Evolutionary conservation across 2,113 vertebrate species (phyloP).

Genomic region (Steatornis caripensis): DNA sequence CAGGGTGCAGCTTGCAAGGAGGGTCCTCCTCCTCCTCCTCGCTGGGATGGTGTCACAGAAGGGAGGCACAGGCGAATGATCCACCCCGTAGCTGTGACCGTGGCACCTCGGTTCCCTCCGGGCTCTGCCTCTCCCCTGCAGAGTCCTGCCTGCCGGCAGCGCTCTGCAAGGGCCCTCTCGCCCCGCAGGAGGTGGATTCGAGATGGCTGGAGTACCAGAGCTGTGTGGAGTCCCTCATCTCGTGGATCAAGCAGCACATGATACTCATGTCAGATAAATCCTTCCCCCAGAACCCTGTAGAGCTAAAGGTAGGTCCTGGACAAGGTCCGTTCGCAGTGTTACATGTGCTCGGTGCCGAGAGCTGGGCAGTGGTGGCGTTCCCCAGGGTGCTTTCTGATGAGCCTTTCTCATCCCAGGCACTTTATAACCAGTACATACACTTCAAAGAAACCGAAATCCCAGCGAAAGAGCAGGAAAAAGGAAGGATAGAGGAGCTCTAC

Average conservation of each 20-base stretch:
- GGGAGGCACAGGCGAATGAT: background rate
- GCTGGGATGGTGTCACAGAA: background rate
- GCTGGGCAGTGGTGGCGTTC: background rate
- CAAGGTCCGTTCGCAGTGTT: accelerated
- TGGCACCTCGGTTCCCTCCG: background rate
- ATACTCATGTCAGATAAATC: conserved; percentile 93
- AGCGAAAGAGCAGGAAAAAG: conserved; percentile 87
- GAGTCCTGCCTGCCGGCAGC: background rate
- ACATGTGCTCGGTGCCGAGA: accelerated
- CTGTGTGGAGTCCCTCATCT: conserved; percentile 86
- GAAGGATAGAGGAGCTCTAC: conserved; percentile 88
- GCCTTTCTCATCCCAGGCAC: conserved; percentile 79
- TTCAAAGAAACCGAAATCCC: conserved; percentile 98
- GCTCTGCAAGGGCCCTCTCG: background rate
- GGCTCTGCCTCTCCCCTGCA: background rate
- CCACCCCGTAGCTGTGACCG: accelerated
- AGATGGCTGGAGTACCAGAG: conserved; percentile 94
- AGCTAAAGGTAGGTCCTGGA: conserved; percentile 85
- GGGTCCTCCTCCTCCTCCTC: background rate
- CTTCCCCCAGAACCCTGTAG: conserved; percentile 95
- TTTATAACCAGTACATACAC: conserved; percentile 99
- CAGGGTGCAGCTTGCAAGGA: background rate
- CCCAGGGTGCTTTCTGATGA: background rate
- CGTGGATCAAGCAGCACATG: conserved; percentile 94
- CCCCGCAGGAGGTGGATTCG: conserved; percentile 87